Percentiles rank a stretch among this genome's conserved stretches.
Evolutionary conservation across 2,797 vertebrate genomes (phyloP).

Genomic region (Sebastes glaucus): DNA sequence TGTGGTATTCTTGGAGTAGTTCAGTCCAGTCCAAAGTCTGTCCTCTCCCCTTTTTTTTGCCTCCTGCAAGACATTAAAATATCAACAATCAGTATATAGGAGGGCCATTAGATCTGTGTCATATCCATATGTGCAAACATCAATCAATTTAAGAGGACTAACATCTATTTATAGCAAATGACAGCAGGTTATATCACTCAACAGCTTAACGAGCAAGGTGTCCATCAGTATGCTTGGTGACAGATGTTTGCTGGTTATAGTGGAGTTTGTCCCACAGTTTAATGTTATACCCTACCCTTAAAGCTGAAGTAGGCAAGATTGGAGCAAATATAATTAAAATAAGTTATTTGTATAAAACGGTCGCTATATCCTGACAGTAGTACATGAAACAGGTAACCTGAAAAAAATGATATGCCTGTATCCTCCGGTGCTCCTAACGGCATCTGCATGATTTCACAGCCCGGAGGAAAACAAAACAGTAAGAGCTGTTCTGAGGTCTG

Average conservation of each 20-base stretch:
- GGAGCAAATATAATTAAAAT: too few species aligned
- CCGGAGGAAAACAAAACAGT: too few species aligned
- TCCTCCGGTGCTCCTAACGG: too few species aligned
- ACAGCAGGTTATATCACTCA: conserved; percentile 4
- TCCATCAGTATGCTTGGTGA: conserved; percentile 12
- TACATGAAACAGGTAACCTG: too few species aligned
- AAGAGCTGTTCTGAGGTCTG: too few species aligned
- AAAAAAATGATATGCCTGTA: too few species aligned
- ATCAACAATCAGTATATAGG: neutral
- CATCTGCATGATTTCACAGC: too few species aligned
- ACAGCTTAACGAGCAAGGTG: conserved; percentile 1
- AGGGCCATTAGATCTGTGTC: neutral
- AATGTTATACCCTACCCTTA: neutral
- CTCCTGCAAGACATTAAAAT: neutral
- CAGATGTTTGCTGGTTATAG: conserved; percentile 1
- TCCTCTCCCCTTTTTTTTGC: conserved; percentile 75
- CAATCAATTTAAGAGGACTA: conserved; percentile 3
- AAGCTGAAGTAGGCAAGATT: too few species aligned
- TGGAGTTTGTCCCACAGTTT: conserved; percentile 17
- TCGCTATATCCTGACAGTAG: too few species aligned
- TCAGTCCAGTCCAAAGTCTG: conserved; percentile 81
- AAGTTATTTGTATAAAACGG: too few species aligned
- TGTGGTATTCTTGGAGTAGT: conserved; percentile 30
- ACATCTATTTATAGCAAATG: conserved; percentile 22
- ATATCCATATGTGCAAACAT: neutral